These are phyloP conservation scores for Chelon auratus DNA, from an alignment of 2,797 vertebrate species.

Conservation along the genomic window DNA sequence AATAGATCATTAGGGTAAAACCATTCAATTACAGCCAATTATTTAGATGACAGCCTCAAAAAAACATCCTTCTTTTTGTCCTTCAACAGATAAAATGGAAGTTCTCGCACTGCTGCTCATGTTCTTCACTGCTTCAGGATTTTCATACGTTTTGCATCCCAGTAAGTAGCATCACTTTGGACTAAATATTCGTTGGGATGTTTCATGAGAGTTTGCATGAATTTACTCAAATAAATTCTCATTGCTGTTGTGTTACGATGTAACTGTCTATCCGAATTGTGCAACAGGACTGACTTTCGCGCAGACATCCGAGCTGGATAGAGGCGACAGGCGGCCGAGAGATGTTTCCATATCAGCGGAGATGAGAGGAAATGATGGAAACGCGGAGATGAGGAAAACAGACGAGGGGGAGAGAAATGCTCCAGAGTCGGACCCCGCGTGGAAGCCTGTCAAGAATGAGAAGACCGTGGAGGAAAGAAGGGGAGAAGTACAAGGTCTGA, in stretches of 20 bases:
- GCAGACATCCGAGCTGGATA: constrained; percentile 18
- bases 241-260: background rate
- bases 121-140: constrained; percentile 50
- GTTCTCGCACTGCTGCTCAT: constrained; percentile 60
- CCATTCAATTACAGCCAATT: no score
- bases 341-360: constrained; percentile 17
- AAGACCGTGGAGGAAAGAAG: constrained; percentile 5
- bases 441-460: background rate
- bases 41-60: no score
- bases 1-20: background rate
- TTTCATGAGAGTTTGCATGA: no score
- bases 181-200: background rate
- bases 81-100: constrained; percentile 74
- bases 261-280: constrained; percentile 21
- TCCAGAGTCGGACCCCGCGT: constrained; percentile 25
- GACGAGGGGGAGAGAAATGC: constrained; percentile 19
- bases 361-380: constrained; percentile 13
- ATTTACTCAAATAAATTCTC: no score
- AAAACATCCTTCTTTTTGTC: background rate
- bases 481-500: constrained; percentile 2
- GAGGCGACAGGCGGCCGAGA: constrained; percentile 7
- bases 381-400: constrained; percentile 1
- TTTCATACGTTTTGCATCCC: constrained; percentile 60
- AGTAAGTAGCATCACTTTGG: constrained; percentile 67
- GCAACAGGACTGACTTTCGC: constrained; percentile 45